Evolutionary conservation across 2,888 invertebrate genomes (phyloP).

Genomic region (Rugalucina vietnamica): DNA sequence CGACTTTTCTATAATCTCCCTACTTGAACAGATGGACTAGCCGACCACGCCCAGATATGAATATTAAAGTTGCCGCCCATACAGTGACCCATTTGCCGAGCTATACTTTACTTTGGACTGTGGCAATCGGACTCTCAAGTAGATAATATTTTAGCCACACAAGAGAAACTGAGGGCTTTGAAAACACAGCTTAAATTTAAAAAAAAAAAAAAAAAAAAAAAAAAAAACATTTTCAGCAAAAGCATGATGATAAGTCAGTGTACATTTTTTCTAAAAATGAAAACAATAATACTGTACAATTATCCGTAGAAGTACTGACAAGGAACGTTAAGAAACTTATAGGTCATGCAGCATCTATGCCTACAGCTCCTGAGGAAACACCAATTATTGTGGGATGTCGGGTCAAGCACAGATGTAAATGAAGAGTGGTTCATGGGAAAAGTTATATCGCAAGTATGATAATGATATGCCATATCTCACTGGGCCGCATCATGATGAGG

Average conservation of each 20-base stretch:
- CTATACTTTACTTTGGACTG: neutral
- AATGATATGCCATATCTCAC: too few species aligned
- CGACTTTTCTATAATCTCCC: too few species aligned
- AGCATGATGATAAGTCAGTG: neutral
- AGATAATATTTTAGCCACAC: neutral
- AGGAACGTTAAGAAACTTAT: neutral
- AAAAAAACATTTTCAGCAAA: constrained; percentile 5
- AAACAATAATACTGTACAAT: neutral
- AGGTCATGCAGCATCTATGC: neutral
- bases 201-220: constrained; percentile 9
- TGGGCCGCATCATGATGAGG: too few species aligned
- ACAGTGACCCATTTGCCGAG: too few species aligned
- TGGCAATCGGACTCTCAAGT: constrained; percentile 27
- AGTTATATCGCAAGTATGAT: neutral
- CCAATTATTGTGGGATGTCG: neutral
- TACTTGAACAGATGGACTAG: too few species aligned
- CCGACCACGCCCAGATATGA: too few species aligned
- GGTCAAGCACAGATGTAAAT: neutral
- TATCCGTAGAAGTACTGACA: neutral
- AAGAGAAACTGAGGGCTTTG: neutral
- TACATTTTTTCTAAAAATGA: neutral
- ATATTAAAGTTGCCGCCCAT: too few species aligned
- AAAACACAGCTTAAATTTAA: constrained; percentile 22
- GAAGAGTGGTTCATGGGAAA: neutral
- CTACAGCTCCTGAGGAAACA: neutral